Evolutionary conservation across 2,888 invertebrate species (phyloP), one percentile per base, ranked within the genome.

Genomic region (Rhodophaea formosa): DNA sequence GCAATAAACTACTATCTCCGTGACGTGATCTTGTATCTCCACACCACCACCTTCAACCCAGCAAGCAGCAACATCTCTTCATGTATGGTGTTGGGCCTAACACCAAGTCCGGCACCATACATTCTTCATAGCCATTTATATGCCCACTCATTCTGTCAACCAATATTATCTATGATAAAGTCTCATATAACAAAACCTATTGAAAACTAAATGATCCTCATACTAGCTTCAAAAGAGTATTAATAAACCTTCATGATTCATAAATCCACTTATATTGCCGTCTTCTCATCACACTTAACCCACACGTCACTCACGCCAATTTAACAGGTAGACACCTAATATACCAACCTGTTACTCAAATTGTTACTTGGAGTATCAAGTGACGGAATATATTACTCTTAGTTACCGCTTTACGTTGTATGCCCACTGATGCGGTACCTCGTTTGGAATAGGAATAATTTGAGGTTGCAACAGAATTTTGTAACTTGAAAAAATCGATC

Each of bases 211-310:
- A 39, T 3, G 12, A 39, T 0, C 39, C 12, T 39, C 39, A n/a
- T 39, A 12, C 39, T 12, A 39, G n/a, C 12, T 39, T 39, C 8
- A 8, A 10, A 35, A 35, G 12, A 10, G 8, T n/a, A 12, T 5
- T 8, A 5, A 39, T 39, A 12, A n/a, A 46, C 46, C 2, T 46
- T 46, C 12, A 46, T 3, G 12, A n/a, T 23, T n/a, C n/a, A 39
- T 45, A 45, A 46, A 29, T 17, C 12, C n/a, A 17, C 12, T 23
- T 7, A 17, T 17, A 17, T 46, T 46, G 12, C 17, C 46, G n/a
- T 46, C 17, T 46, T 46, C 12, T 23, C 46, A 46, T 23, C 23
- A 46, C 17, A 46, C 45, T 17, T 45, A 45, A 45, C n/a, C 44
- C 44, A 44, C 6, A 29, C n/a, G 46, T 46, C 46, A 46, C 23